Base-by-base conservation (phyloP, 2,888 invertebrate species). In the Drosophila neotestacea region DNA sequence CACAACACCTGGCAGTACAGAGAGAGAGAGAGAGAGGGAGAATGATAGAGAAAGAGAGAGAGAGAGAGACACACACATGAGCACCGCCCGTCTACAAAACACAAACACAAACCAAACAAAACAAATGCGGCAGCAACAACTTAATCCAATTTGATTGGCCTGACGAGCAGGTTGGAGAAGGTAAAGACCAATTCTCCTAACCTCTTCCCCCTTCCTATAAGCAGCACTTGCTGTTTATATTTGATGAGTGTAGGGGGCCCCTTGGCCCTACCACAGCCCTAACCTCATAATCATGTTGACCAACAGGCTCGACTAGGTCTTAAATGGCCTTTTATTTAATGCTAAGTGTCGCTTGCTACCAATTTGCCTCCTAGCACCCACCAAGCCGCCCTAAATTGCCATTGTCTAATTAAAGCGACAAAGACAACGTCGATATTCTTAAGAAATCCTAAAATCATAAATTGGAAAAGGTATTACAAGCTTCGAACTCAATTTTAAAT, bases 61-160 rank as follows among this genome's bases (percentile, higher is more conserved):
- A 16, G 44, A 51, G 42, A 10, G 30, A 32, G 1, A 32, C 6
- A 38, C 7, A 48, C 28, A 41, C 58, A 50, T 27, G 10, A 42
- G 52, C 16, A 16, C 11, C 46, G 36, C 56, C 38, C 47, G 62
- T 36, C 44, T 22, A 41, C n/a, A 48, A 42, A 39, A 16, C 7
- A 42, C 52, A 50, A 34, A 54, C 62, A 46, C 28, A 58, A 58
- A 46, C 34, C 42, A 67, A 70, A 64, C 55, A 70, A 76, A 72
- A 62, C 65, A 70, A 70, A 80, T 65, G 71, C 70, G 65, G 55
- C 60, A 79, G 64, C 79, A 84, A 86, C 81, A 84, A 86, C 84
- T 84, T 86, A 84, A 84, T 84, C 84, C 84, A 84, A 84, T 84
- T 84, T 84, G 81, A 85, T 80, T 80, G 85, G 73, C 65, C 73